These are phyloP conservation scores for Conus ventricosus DNA, from an alignment of 1,140 invertebrate species.

Conservation along the genomic window DNA sequence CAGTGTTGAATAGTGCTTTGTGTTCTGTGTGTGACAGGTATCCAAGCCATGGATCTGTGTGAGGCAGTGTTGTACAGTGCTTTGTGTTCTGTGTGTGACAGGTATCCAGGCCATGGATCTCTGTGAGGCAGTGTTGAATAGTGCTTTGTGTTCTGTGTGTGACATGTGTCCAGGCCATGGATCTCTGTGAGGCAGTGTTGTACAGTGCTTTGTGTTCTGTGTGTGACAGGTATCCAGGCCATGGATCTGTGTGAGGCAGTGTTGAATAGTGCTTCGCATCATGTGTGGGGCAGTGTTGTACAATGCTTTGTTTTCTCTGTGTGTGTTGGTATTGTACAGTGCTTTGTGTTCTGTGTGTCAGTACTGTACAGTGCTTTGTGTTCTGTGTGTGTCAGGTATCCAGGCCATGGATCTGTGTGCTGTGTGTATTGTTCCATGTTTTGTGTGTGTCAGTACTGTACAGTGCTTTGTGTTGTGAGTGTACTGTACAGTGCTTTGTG, in stretches of 20 bases:
- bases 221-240: conserved; percentile 74
- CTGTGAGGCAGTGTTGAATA: conserved; percentile 72
- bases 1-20: conserved; percentile 57
- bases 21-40: conserved; percentile 62
- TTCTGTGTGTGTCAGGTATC: too few relatives aligned
- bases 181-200: conserved; percentile 76
- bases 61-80: conserved; percentile 70
- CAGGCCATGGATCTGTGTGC: too few relatives aligned
- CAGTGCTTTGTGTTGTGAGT: too few relatives aligned
- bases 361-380: too few relatives aligned
- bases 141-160: neutral
- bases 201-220: neutral
- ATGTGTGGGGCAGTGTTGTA: neutral
- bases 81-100: conserved; percentile 30
- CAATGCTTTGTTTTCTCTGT: neutral
- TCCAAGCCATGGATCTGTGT: conserved; percentile 76
- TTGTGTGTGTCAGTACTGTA: too few relatives aligned
- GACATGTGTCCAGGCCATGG: conserved; percentile 76
- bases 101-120: conserved; percentile 77
- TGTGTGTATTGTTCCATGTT: too few relatives aligned
- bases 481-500: too few relatives aligned
- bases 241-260: conserved; percentile 76
- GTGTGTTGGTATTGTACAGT: neutral
- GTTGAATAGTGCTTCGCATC: conserved; percentile 23
- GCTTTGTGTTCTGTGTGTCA: neutral